Evolutionary conservation across 1,140 invertebrate species (phyloP).

Genomic region (Asbolus verrucosus): DNA sequence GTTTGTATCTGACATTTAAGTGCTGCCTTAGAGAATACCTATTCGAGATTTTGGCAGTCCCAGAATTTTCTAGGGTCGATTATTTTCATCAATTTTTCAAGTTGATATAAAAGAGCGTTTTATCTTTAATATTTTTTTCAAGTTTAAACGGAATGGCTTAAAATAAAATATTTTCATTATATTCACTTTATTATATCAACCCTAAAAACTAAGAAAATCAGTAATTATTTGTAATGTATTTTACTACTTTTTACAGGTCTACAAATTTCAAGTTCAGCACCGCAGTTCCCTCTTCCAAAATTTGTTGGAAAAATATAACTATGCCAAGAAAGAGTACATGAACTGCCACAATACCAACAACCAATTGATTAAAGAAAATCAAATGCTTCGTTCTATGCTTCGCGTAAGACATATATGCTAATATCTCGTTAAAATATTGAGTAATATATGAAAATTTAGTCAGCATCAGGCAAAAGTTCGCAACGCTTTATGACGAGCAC

Average conservation of each 20-base stretch:
- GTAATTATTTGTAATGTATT: not conserved
- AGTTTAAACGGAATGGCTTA: no score
- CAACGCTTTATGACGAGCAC: slow-evolving; percentile 24
- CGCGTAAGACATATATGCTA: slow-evolving; percentile 41
- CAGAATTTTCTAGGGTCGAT: no score
- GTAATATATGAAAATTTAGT: not conserved
- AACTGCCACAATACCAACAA: slow-evolving; percentile 47
- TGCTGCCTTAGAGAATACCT: not conserved
- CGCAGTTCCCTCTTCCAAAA: slow-evolving; percentile 44
- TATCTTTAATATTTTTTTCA: no score
- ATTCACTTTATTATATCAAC: no score
- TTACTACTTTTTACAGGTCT: slow-evolving; percentile 47
- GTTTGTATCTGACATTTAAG: no score
- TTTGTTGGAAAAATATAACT: slow-evolving; percentile 53
- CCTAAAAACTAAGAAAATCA: no score
- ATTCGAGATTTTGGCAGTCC: no score
- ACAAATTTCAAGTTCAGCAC: slow-evolving; percentile 55
- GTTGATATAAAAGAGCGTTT: no score
- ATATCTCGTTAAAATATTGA: not conserved
- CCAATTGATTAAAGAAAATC: slow-evolving; percentile 52
- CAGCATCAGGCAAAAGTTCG: slow-evolving; percentile 14
- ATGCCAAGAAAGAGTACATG: slow-evolving; percentile 54
- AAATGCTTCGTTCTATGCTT: slow-evolving; percentile 50
- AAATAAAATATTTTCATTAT: no score
- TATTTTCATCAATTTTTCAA: no score